Conservation (phyloP, 1,140 invertebrate species). For the Heterodera schachtii region DNA sequence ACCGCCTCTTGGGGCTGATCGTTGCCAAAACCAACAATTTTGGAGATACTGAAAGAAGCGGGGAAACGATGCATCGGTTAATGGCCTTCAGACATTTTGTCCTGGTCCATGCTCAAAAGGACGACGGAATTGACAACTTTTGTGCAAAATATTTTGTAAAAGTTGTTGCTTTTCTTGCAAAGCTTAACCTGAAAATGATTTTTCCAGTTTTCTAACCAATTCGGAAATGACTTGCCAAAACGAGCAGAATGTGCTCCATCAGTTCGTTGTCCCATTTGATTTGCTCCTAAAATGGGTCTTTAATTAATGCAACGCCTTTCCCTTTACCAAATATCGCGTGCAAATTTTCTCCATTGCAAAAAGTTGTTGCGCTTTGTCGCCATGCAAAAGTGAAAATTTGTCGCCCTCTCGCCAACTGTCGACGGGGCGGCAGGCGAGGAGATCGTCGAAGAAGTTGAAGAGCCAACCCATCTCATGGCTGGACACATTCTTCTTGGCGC, state of each 20-base stretch:
- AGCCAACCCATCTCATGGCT: conserved; percentile 7
- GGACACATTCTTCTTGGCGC: conserved; percentile 5
- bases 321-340: conserved; percentile 23
- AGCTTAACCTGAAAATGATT: not conserved
- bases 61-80: not conserved
- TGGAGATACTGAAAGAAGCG: conserved; percentile 7
- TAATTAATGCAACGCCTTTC: not conserved
- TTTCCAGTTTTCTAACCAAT: not conserved
- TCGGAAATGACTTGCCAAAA: not conserved
- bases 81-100: conserved; percentile 12
- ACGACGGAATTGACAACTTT: conserved; percentile 18
- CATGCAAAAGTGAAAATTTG: conserved; percentile 14
- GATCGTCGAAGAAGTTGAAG: conserved; percentile 11
- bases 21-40: not conserved
- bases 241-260: conserved; percentile 15
- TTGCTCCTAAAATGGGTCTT: conserved; percentile 27
- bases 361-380: conserved; percentile 12
- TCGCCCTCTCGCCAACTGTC: not conserved
- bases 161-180: not conserved
- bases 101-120: conserved; percentile 17
- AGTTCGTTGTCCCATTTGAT: conserved; percentile 25
- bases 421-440: not conserved
- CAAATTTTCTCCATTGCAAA: conserved; percentile 25
- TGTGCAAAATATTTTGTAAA: conserved; percentile 28
- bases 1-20: conserved; percentile 7